Percentiles rank a stretch among this genome's conserved stretches.
Evolutionary conservation across 2,888 invertebrate species (phyloP).

Genomic region (Ophion slaviceki): DNA sequence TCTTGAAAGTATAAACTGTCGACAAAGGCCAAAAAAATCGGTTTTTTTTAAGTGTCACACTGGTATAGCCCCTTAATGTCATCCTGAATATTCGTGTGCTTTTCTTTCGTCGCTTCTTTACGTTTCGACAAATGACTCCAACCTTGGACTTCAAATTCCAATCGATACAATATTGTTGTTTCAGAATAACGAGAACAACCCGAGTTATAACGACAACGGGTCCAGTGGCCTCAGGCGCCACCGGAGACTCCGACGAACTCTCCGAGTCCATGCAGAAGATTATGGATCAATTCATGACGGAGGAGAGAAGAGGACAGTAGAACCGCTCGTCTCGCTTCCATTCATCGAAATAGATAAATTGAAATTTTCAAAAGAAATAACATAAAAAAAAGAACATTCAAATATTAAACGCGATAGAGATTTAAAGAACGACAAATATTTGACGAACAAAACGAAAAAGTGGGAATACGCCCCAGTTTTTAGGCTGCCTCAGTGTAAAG

Average conservation of each 20-base stretch:
- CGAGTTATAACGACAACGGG: conserved; percentile 83
- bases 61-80: too few relatives aligned
- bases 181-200: conserved; percentile 84
- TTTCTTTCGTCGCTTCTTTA: too few relatives aligned
- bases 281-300: conserved; percentile 85
- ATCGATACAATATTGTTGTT: not conserved
- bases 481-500: conserved; percentile 38
- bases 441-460: conserved; percentile 40
- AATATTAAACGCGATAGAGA: conserved; percentile 55
- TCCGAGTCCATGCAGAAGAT: conserved; percentile 85
- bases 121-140: too few relatives aligned
- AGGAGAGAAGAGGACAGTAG: conserved; percentile 84
- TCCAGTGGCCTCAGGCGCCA: conserved; percentile 67
- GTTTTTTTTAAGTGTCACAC: too few relatives aligned
- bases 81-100: too few relatives aligned
- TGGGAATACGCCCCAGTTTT: conserved; percentile 47
- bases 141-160: not conserved
- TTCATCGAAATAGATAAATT: conserved; percentile 58
- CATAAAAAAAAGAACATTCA: conserved; percentile 38
- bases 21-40: too few relatives aligned
- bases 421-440: conserved; percentile 66
- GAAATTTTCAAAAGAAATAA: conserved; percentile 46
- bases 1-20: too few relatives aligned
- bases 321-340: conserved; percentile 52
- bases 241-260: conserved; percentile 80